Evolutionary conservation across 2,888 invertebrate species (phyloP), one percentile per base, ranked within the genome.

Genomic region (Plebejus melissa): DNA sequence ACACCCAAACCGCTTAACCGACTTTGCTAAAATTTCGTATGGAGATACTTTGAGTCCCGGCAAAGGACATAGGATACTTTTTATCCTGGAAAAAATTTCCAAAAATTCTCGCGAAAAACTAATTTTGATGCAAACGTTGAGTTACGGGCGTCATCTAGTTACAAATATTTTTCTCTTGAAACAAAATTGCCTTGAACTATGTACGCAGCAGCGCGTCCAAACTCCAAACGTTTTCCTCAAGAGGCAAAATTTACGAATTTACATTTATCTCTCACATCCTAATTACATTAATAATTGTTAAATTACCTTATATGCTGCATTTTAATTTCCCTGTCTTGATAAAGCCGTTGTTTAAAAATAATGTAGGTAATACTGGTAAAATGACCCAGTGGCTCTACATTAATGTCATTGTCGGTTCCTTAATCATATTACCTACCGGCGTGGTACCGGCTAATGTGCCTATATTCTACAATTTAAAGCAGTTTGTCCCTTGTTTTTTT

Each of bases 341-440:
- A 58, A 22, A 58, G 58, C 58, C 22, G 22, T 69, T 36, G 69
- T 36, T 36, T 16, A 36, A 36, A 32, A 13, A 69, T 16, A 54
- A 16, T 54, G 54, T 41, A 70, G 6, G 38, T 41, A 41, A 70
- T 70, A 70, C 41, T 9, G 16, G 3, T 22, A 6, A 22, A 22
- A 22, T 70, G 69, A 69, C 36, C 69, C n/a, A 38, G 69, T 41
- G 70, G 28, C n/a, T 69, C 41, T 32, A 32, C 13, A 60, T 11
- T 65, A 65, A 65, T 65, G 13, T 65, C 65, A 65, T 13, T 65
- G 65, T 65, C 65, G 16, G 65, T 36, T 65, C 32, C 32, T 36
- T 65, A 65, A 65, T 65, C 65, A 65, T 65, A 65, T 65, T 65
- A 65, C 32, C 22, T 22, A 22, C 22, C 22, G 22, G 22, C 22